These are phyloP conservation scores for Acomys russatus DNA, from an alignment of 2,797 vertebrate genomes.

Conservation along the genomic window DNA sequence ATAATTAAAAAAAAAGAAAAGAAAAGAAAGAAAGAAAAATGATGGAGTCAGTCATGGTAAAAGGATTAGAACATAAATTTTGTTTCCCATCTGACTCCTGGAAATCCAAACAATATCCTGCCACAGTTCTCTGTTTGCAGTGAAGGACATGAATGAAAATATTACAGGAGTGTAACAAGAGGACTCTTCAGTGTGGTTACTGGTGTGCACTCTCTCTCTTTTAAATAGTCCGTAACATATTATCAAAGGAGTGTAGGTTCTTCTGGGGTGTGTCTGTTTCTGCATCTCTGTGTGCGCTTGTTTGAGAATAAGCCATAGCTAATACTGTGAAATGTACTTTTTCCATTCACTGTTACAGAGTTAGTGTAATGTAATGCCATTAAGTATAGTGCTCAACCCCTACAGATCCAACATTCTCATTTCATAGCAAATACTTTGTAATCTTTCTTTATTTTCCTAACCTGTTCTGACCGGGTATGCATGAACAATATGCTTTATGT, in stretches of 20 bases:
- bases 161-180: neutral
- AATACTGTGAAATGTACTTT: slow-evolving; percentile 35
- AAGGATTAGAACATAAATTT: slow-evolving; percentile 60
- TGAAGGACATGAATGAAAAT: neutral
- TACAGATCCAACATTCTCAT: neutral
- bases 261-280: neutral
- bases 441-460: slow-evolving; percentile 50
- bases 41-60: neutral
- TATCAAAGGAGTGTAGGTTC: neutral
- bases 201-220: neutral
- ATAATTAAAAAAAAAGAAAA: neutral
- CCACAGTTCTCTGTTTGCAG: slow-evolving; percentile 37
- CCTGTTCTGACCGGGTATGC: slow-evolving; percentile 32
- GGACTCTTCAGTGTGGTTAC: neutral
- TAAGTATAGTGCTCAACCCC: neutral
- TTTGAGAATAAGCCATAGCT: neutral
- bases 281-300: slow-evolving; percentile 24
- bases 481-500: slow-evolving; percentile 10
- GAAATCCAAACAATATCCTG: slow-evolving; percentile 24
- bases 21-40: neutral
- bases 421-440: slow-evolving; percentile 63
- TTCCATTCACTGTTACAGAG: neutral
- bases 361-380: slow-evolving; percentile 50
- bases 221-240: neutral
- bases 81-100: slow-evolving; percentile 23